Evolutionary conservation across 2,888 invertebrate genomes (phyloP), one percentile per base, ranked within the genome.

Genomic region (Synergus japonicus): DNA sequence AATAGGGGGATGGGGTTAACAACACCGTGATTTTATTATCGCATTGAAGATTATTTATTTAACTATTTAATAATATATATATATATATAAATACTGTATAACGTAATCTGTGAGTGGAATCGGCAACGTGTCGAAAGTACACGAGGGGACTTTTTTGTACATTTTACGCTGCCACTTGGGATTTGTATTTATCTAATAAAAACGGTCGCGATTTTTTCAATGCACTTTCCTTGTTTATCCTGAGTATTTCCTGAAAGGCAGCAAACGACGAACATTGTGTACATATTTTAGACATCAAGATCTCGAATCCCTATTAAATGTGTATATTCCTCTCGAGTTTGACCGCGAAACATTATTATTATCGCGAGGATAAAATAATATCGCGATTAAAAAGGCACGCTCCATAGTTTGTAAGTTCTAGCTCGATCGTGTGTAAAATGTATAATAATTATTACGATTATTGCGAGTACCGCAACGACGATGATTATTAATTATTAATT

Each of bases 41-140:
- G 87, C 89, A 91, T 91, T 90, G 87, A 90, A 91, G 90, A 91
- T 91, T 91, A 91, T 91, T 91, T 92, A 91, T 92, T 92, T 91
- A 91, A 91, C 89, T 88, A 89, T 87, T 91, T 91, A 91, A 91
- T 89, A 88, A 89, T 87, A 87, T 86, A 87, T 29, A 29, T 29
- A 29, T 85, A 85, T 86, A 83, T 88, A 86, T 84, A 86, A 83
- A 84, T 86, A 83, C 80, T 84, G 83, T 83, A 85, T 81, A 84
- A 81, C 80, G 76, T 82, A 86, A 84, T 80, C 49, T 85, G 84
- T 83, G 83, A 78, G 82, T 81, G 76, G 77, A 81, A 79, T 78
- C 69, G 73, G 77, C 54, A 79, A 76, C 67, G 67, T 79, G 81
- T 79, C 54, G 49, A 22, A 64, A 64, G 77, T 80, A 81, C 22